Evolutionary conservation across 2,797 vertebrate species (phyloP).

Genomic region (Phoebastria nigripes): DNA sequence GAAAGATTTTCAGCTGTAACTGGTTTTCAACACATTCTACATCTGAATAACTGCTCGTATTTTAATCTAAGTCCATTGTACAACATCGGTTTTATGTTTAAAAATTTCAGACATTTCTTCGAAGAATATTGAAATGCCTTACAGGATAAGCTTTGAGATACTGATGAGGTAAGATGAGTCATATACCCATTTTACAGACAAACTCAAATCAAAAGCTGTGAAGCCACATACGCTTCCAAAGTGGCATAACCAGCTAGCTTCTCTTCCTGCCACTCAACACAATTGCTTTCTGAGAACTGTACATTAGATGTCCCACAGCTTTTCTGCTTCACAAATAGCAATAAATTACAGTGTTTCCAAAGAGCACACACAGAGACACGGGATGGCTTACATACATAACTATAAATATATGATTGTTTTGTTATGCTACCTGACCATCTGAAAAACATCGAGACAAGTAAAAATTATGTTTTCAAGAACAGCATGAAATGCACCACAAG

Average conservation of each 20-base stretch:
- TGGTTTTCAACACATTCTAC: neutral
- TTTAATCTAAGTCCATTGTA: neutral
- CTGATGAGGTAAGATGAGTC: neutral
- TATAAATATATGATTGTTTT: neutral
- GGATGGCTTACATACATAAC: neutral
- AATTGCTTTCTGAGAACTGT: neutral
- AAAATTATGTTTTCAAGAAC: neutral
- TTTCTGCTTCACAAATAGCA: neutral
- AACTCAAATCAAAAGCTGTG: neutral
- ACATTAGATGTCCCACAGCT: neutral
- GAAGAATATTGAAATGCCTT: neutral
- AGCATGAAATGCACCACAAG: neutral
- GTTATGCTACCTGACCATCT: neutral
- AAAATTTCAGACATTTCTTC: neutral
- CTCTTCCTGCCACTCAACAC: neutral
- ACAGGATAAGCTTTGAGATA: neutral
- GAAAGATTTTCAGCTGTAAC: neutral
- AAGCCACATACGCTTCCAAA: fast-evolving
- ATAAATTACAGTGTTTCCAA: neutral
- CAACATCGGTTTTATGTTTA: fast-evolving
- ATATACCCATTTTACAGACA: neutral
- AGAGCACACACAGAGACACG: neutral
- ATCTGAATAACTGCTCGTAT: fast-evolving
- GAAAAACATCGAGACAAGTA: neutral
- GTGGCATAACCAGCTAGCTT: neutral